A percentile compares a stretch with the other conserved stretches of the same genome.
These are phyloP conservation scores for Atrichornis clamosus DNA, from an alignment of 2,113 vertebrate genomes.

Conservation along the genomic window DNA sequence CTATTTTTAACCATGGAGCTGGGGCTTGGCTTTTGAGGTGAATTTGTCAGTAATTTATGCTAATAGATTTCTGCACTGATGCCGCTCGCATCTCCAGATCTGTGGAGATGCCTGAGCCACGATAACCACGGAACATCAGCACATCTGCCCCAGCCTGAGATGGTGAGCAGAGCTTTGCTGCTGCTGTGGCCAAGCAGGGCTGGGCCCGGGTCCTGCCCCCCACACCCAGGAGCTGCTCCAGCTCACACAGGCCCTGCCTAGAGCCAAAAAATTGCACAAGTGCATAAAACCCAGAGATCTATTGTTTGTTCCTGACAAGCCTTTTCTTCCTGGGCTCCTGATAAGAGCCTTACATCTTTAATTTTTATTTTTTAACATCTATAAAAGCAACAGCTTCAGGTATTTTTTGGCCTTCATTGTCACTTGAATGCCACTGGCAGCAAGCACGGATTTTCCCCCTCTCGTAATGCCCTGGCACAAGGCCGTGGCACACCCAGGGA, in stretches of 20 bases:
- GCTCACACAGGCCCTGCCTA: fast-evolving
- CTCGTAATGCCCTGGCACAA: neutral
- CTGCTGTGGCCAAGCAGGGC: neutral
- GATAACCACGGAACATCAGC: neutral
- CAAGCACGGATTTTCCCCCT: neutral
- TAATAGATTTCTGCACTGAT: neutral
- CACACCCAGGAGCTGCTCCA: neutral
- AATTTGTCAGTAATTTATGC: slow-evolving; percentile 42
- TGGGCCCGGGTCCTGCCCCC: neutral
- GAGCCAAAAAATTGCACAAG: fast-evolving
- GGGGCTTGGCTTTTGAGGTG: neutral
- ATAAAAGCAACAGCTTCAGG: neutral
- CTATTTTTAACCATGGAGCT: neutral
- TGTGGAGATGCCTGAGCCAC: neutral
- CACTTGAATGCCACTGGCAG: neutral
- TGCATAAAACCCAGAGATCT: fast-evolving
- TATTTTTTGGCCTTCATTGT: neutral
- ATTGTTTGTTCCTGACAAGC: neutral
- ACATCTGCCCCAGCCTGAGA: neutral
- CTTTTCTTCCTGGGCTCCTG: neutral
- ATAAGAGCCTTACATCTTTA: neutral
- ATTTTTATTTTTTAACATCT: neutral
- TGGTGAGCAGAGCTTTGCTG: fast-evolving
- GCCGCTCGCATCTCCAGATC: neutral
- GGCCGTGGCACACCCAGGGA: neutral